Conservation (phyloP, 2,888 invertebrate genomes). For the Hirtodrosophila alboralis region DNA sequence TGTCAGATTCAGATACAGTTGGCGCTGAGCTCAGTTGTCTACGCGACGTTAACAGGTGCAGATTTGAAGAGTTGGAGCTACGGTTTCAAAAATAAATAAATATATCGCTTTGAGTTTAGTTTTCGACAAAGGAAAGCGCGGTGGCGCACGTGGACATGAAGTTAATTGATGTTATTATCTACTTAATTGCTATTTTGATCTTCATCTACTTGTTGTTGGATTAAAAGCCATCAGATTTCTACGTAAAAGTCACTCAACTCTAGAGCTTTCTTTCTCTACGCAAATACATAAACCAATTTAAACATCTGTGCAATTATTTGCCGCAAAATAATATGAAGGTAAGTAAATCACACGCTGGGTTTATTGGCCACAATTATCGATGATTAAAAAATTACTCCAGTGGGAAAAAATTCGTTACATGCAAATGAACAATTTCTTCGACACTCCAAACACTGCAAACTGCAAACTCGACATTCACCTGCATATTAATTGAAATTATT, state of each 20-base stretch:
- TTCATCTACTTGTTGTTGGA: conserved; percentile 80
- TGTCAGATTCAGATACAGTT: conserved; percentile 18
- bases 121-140: conserved; percentile 63
- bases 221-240: conserved; percentile 40
- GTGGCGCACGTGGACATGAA: conserved; percentile 79
- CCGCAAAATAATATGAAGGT: conserved; percentile 57
- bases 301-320: not conserved
- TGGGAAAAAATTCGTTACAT: conserved; percentile 29
- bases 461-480: conserved; percentile 25
- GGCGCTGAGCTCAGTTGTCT: conserved; percentile 60
- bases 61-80: conserved; percentile 48
- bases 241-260: conserved; percentile 27
- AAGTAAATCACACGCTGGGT: conserved; percentile 43
- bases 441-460: conserved; percentile 10
- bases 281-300: not conserved
- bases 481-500: conserved; percentile 5
- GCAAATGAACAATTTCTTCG: conserved; percentile 30
- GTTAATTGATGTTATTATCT: conserved; percentile 82
- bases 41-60: conserved; percentile 69
- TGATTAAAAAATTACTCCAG: conserved; percentile 26
- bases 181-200: conserved; percentile 81
- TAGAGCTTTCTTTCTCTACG: conserved; percentile 34
- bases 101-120: conserved; percentile 14
- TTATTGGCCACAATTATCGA: conserved; percentile 55
- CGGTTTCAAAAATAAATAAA: no score